These are phyloP conservation scores for Habropoda laboriosa DNA, from an alignment of 1,140 invertebrate genomes.

Conservation along the genomic window DNA sequence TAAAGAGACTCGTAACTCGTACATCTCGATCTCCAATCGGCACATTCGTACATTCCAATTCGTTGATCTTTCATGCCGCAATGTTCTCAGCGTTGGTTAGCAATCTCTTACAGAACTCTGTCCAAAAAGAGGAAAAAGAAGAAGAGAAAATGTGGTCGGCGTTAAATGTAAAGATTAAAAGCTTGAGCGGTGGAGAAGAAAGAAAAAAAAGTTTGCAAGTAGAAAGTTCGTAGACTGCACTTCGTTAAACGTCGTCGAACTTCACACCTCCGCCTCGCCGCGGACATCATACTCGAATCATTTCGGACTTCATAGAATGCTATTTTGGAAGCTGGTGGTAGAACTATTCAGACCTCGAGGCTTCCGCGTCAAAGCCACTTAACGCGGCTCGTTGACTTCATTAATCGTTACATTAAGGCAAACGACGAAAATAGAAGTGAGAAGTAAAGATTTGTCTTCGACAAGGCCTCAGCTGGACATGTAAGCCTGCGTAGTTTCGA, in stretches of 20 bases:
- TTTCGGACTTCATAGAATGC: slow-evolving; percentile 4
- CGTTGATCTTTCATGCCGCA: no score
- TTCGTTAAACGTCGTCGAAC: slow-evolving; percentile 21
- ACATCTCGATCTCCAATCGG: no score
- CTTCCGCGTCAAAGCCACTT: slow-evolving; percentile 24
- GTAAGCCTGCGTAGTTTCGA: no score
- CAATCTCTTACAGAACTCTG: no score
- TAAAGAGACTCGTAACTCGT: no score
- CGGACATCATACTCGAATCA: background rate
- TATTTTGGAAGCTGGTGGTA: background rate
- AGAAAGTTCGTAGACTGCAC: background rate
- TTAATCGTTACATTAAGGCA: slow-evolving; percentile 30
- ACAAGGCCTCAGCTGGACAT: no score
- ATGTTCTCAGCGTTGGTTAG: no score
- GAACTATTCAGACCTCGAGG: slow-evolving; percentile 1
- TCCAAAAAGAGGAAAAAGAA: background rate
- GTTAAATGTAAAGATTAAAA: background rate
- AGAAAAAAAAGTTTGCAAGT: background rate
- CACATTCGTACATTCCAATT: no score
- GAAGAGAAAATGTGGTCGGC: no score
- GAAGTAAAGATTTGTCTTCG: background rate
- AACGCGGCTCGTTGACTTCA: slow-evolving; percentile 20
- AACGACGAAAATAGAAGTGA: slow-evolving; percentile 1
- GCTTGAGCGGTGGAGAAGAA: no score
- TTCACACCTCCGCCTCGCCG: background rate